A percentile compares a stretch with the other conserved stretches of the same genome.
Conservation (phyloP, 2,888 invertebrate genomes). For the Spisula solida region DNA sequence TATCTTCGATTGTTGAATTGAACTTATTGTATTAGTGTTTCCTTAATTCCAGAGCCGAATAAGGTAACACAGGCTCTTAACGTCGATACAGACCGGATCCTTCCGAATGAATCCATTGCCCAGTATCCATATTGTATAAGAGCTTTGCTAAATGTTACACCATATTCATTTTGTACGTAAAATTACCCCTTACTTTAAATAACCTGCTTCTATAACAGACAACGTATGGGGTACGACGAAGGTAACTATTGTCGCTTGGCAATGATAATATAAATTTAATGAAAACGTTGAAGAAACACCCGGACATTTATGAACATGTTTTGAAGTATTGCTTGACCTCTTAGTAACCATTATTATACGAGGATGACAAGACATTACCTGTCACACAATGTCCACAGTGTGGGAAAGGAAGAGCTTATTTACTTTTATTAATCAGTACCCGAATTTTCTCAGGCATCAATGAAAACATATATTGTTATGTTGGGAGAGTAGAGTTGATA, state of each 20-base stretch:
- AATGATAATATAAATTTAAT: no score
- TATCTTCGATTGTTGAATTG: neutral
- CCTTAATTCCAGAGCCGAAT: neutral
- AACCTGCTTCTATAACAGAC: no score
- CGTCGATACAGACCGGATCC: neutral
- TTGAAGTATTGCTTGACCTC: neutral
- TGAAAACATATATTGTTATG: conserved; percentile 17
- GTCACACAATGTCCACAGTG: neutral
- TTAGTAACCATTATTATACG: neutral
- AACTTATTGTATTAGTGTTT: neutral
- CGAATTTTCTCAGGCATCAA: conserved; percentile 28
- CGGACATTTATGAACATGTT: no score
- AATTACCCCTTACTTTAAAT: no score
- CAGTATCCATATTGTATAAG: neutral
- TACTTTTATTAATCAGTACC: conserved; percentile 5
- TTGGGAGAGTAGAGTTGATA: conserved; percentile 5
- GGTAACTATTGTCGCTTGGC: no score
- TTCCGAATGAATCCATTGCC: neutral
- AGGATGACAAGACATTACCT: neutral
- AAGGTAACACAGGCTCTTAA: neutral
- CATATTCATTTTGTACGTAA: no score
- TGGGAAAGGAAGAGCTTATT: conserved; percentile 13
- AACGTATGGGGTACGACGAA: no score
- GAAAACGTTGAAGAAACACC: no score
- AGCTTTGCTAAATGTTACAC: neutral